phyloP scores from a whole-genome alignment of 2,888 invertebrate genomes.

The Polyommatus iphigenia region DNA sequence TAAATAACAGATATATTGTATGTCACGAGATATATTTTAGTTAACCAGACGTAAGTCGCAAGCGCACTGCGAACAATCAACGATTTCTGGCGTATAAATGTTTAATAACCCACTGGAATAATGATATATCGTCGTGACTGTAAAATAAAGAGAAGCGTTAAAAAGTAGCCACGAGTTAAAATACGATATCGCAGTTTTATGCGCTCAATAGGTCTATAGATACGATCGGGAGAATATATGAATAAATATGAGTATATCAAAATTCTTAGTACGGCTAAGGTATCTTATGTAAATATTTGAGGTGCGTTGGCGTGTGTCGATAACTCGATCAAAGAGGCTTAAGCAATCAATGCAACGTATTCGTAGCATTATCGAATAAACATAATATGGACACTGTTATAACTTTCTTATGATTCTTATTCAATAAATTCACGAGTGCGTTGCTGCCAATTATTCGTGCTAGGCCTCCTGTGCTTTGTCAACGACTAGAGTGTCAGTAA shows the following conservation, averaged over 20 bases:
- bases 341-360: not conserved
- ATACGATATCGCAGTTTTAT: slow-evolving; percentile 20
- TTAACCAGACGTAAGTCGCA: slow-evolving; percentile 42
- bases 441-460: not conserved
- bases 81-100: slow-evolving; percentile 51
- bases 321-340: not conserved
- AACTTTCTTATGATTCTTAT: too few species aligned
- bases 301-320: slow-evolving; percentile 65
- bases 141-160: slow-evolving; percentile 30
- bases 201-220: slow-evolving; percentile 18
- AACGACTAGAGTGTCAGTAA: slow-evolving; percentile 52
- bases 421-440: slow-evolving; percentile 35
- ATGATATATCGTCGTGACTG: slow-evolving; percentile 45
- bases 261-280: slow-evolving; percentile 55
- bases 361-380: not conserved
- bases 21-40: slow-evolving; percentile 59
- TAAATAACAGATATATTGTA: slow-evolving; percentile 58
- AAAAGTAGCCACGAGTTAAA: slow-evolving; percentile 13
- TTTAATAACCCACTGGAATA: slow-evolving; percentile 48
- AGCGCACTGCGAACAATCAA: slow-evolving; percentile 51
- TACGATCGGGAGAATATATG: slow-evolving; percentile 25
- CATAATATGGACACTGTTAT: too few species aligned
- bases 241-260: not conserved
- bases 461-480: slow-evolving; percentile 45
- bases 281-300: slow-evolving; percentile 72